phyloP scores from a whole-genome alignment of 2,888 invertebrate genomes.

The Patella caerulea region DNA sequence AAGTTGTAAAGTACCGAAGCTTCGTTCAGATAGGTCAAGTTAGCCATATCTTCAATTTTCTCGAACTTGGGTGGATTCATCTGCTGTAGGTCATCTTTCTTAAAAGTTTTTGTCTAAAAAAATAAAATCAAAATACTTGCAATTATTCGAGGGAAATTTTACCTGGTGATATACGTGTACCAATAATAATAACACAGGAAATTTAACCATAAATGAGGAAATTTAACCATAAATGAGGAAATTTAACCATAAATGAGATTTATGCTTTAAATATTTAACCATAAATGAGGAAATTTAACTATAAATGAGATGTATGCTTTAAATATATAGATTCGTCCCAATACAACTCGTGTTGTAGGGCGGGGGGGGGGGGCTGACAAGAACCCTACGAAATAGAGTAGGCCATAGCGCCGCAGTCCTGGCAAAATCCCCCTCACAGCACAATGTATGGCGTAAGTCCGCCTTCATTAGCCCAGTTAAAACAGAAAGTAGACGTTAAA shows the following conservation, averaged over 20 bases:
- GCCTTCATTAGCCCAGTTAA: too few relatives aligned
- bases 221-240: not conserved
- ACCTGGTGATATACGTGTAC: too few relatives aligned
- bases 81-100: conserved; percentile 72
- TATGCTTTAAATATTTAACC: not conserved
- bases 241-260: not conserved
- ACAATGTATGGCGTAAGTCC: too few relatives aligned
- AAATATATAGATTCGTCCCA: too few relatives aligned
- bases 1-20: conserved; percentile 68
- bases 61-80: conserved; percentile 71
- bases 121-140: not conserved
- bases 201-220: not conserved
- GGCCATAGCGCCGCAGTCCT: too few relatives aligned
- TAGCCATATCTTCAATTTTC: conserved; percentile 69
- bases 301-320: too few relatives aligned
- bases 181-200: not conserved
- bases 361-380: too few relatives aligned
- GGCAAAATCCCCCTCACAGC: too few relatives aligned
- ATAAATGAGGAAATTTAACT: not conserved
- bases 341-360: too few relatives aligned
- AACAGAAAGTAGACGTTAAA: too few relatives aligned
- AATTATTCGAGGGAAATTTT: too few relatives aligned
- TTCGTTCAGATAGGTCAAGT: conserved; percentile 70
- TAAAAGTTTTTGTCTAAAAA: conserved; percentile 82
- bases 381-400: too few relatives aligned